Conservation (phyloP, 2,888 invertebrate genomes). For the Ephialtes manifestator region DNA sequence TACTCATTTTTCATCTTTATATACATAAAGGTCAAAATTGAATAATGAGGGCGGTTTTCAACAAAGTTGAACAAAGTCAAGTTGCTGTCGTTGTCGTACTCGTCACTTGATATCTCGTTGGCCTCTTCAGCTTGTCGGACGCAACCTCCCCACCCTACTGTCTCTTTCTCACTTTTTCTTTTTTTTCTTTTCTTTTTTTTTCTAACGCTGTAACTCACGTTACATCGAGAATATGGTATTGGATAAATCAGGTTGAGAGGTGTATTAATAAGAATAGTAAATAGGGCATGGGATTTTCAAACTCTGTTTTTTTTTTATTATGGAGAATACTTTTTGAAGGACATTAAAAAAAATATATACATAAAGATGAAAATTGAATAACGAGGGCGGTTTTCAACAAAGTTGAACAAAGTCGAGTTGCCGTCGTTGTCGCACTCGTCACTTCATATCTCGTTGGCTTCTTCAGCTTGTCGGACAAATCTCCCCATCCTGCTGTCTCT, state of each 20-base stretch:
- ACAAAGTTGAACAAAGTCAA: conserved; percentile 21
- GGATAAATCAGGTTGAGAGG: not conserved
- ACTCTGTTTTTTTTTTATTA: not conserved
- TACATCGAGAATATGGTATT: not conserved
- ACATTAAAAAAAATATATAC: too few relatives aligned
- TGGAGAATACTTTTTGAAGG: too few relatives aligned
- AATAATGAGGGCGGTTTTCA: not conserved
- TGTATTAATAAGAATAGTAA: not conserved
- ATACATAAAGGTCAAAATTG: too few relatives aligned
- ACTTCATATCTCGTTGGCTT: conserved; percentile 31
- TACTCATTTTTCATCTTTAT: not conserved
- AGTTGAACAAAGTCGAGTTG: conserved; percentile 20
- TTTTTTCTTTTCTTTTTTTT: conserved; percentile 28
- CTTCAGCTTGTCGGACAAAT: conserved; percentile 26
- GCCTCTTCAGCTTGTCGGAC: conserved; percentile 35
- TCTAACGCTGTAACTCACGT: conserved; percentile 16
- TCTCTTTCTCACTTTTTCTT: conserved; percentile 26
- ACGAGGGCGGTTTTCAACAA: not conserved
- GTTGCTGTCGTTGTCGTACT: conserved; percentile 40
- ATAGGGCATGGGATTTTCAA: not conserved
- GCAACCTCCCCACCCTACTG: conserved; percentile 6
- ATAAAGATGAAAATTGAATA: too few relatives aligned
- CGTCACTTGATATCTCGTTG: conserved; percentile 30
- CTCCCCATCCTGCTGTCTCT: conserved; percentile 4
- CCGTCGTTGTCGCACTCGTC: conserved; percentile 45